phyloP scores from a whole-genome alignment of 2,113 vertebrate species.

The Otolemur garnettii region DNA sequence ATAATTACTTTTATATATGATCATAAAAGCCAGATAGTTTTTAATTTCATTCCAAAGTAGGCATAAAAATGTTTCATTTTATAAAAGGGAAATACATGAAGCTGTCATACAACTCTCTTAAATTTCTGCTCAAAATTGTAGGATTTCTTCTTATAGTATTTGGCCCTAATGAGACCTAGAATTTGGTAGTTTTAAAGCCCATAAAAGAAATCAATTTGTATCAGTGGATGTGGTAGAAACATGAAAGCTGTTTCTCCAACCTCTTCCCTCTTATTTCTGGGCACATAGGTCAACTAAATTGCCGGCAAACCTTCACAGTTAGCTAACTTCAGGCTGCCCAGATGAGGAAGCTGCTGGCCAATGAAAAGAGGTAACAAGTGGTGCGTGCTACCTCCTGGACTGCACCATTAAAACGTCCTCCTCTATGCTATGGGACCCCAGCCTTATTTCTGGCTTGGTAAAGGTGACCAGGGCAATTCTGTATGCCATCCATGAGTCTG shows the following conservation, averaged over 20 bases:
- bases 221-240: background rate
- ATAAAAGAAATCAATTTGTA: background rate
- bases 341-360: background rate
- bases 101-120: background rate
- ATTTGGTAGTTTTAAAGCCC: background rate
- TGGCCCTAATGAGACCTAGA: background rate
- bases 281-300: background rate
- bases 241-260: background rate
- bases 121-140: constrained; percentile 11
- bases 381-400: background rate
- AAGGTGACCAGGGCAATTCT: background rate
- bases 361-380: background rate
- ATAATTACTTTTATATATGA: background rate
- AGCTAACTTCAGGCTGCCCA: background rate
- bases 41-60: constrained; percentile 36
- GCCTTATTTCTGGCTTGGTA: background rate
- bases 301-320: background rate
- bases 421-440: background rate
- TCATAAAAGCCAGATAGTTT: background rate
- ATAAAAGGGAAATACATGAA: background rate
- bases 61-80: background rate
- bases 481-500: background rate
- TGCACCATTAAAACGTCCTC: background rate
- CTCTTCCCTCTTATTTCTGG: background rate
- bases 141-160: background rate